phyloP scores from a whole-genome alignment of 2,113 vertebrate species.

The Urocolius indicus region DNA sequence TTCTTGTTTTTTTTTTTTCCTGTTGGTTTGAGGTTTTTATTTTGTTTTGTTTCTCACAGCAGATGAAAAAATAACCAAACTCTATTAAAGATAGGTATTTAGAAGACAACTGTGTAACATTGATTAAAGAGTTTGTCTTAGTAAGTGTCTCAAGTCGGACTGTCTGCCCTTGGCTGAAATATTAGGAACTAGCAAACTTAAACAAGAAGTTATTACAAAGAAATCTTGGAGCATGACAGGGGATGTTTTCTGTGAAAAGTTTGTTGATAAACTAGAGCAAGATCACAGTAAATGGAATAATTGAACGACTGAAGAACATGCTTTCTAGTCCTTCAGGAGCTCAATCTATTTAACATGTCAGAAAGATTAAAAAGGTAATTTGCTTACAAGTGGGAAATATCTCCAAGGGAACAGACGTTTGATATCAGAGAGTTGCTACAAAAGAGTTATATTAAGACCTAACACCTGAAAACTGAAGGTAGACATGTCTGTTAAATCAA shows the following conservation, averaged over 20 bases:
- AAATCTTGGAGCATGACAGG: background rate
- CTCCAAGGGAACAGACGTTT: background rate
- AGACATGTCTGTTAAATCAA: background rate
- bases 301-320: background rate
- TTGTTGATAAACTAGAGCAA: background rate
- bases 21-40: fast-evolving
- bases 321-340: background rate
- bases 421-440: background rate
- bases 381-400: background rate
- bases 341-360: background rate
- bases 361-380: background rate
- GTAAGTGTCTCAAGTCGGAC: background rate
- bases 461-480: background rate
- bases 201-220: background rate
- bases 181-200: background rate
- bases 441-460: background rate
- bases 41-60: background rate
- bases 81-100: background rate
- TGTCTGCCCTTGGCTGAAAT: background rate
- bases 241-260: background rate
- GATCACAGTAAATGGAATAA: background rate
- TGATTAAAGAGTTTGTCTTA: background rate
- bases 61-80: background rate
- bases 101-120: background rate
- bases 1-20: background rate